Evolutionary conservation across 2,888 invertebrate genomes (phyloP).

Genomic region (Lasioglossum leucozonium): DNA sequence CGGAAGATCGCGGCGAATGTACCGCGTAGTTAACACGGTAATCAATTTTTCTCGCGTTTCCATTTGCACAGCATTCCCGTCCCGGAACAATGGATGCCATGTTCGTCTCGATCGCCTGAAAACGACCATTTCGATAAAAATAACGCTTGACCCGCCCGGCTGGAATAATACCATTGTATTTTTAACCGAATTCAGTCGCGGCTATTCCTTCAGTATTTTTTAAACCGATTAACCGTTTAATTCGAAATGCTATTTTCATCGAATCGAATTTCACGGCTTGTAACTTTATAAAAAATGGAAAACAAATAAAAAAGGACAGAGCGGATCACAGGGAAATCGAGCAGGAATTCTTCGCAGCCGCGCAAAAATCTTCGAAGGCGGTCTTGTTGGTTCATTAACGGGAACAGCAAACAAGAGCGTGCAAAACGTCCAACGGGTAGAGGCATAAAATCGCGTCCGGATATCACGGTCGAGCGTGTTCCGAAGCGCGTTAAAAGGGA

Average conservation of each 20-base stretch:
- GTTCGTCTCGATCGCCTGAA: not conserved
- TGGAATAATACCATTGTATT: not conserved
- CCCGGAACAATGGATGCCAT: not conserved
- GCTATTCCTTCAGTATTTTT: not conserved
- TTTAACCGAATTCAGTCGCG: not conserved
- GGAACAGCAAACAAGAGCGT: slow-evolving; percentile 20
- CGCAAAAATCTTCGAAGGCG: not conserved
- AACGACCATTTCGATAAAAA: not conserved
- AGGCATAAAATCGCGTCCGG: not conserved
- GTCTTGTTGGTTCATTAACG: slow-evolving; percentile 44
- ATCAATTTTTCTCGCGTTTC: not conserved
- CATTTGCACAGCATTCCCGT: not conserved
- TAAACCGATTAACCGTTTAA: not conserved
- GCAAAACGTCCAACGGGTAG: slow-evolving; percentile 8
- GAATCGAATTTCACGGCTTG: not conserved
- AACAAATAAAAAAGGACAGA: too few relatives aligned
- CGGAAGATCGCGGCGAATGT: not conserved
- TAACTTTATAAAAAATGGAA: too few relatives aligned
- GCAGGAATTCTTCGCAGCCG: slow-evolving; percentile 26
- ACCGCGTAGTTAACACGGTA: not conserved
- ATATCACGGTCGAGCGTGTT: slow-evolving; percentile 7
- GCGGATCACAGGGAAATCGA: slow-evolving; percentile 21
- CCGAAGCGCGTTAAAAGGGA: not conserved
- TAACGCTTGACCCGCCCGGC: not conserved
- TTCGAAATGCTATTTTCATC: not conserved